Evolutionary conservation across 2,888 invertebrate species (phyloP), one percentile per base, ranked within the genome.

Genomic region (Eulithis prunata): DNA sequence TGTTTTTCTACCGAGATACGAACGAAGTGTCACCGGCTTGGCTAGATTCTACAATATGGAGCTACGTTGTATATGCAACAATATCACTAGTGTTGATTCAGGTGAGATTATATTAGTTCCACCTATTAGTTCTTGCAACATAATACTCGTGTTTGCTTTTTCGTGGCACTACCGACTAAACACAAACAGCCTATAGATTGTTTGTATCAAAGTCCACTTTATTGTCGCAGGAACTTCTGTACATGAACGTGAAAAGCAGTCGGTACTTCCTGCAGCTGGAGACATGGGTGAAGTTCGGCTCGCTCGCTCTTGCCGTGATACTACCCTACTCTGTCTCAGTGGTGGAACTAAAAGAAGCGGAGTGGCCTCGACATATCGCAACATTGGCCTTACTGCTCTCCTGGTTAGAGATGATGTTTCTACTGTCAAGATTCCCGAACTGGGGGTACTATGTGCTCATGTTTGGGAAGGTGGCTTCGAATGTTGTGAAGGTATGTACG

Each of bases 371-470:
- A 3, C 93, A 94, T 68, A 84, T 94, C 1, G 93, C 94, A 0
- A 94, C 94, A 0, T 68, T 93, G 7, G 93, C 94, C 0, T 72
- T 94, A 32, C 87, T 95, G 11, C 76, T 94, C 3, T 88, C 94
- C 0, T 95, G 94, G 94, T 75, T 94, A 11, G 94, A 94, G 72
- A 86, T 94, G 75, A 94, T 94, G 90, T 94, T 94, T 63, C 78
- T 94, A 1, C 77, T 94, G 2, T 94, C 94, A 0, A 85, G 94
- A 61, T 94, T 94, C 67, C 94, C 94, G 0, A 92, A 90, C 58
- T 94, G 94, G 88, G 94, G 94, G 1, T 94, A 94, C 75, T 94
- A 94, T 80, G 94, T 94, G 1, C 88, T 94, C 6, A 94, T 95
- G 94, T 94, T 94, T 81, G 93, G 93, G n/a, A 94, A 94, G 73